Base-by-base conservation (phyloP, 2,113 vertebrate species). In the Choloepus hoffmanni region DNA sequence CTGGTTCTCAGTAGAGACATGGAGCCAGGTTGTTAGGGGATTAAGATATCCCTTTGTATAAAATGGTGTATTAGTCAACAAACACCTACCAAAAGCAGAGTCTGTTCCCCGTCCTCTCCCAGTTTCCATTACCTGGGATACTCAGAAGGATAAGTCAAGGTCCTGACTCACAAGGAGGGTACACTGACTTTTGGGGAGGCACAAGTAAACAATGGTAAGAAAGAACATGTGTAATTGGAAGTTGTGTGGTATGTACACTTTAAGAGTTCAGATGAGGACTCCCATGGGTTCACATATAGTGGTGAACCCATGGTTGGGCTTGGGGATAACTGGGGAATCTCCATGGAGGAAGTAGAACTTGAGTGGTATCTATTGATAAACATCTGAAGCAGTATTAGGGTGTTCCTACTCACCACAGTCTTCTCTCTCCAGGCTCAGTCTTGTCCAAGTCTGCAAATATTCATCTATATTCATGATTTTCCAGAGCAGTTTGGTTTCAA, bases 371-470 rank as follows among this genome's bases (percentile, higher is more conserved):
- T 67, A 12, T 2, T 14, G 53, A 60, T 24, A 53, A 79, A 23
- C 10, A 70, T 28, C 13, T 82, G 19, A 53, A 43, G 55, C 0
- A 43, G 58, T 16, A 45, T 9, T 11, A 55, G 12, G 53, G 26
- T 15, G 0, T 5, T 15, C 18, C 74, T 0, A 19, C 0, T 26
- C 7, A n/a, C 26, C 18, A 3, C 50, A 2, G 3, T 26, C 14
- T 43, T 74, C 84, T 85, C 23, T 63, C 33, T 87, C 7, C 19
- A 28, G 43, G 81, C 15, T 53, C 36, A 4, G 10, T 53, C 33
- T 24, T 45, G 36, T 53, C 33, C 28, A 11, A 8, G 13, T 87
- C 33, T 58, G 6, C 5, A 11, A 24, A 36, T 30, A 70, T 1
- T 11, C 45, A 50, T 6, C 30, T 30, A 11, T 30, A 10, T 48